Evolutionary conservation across 1,140 invertebrate species (phyloP).

Genomic region (Hypothenemus hampei): DNA sequence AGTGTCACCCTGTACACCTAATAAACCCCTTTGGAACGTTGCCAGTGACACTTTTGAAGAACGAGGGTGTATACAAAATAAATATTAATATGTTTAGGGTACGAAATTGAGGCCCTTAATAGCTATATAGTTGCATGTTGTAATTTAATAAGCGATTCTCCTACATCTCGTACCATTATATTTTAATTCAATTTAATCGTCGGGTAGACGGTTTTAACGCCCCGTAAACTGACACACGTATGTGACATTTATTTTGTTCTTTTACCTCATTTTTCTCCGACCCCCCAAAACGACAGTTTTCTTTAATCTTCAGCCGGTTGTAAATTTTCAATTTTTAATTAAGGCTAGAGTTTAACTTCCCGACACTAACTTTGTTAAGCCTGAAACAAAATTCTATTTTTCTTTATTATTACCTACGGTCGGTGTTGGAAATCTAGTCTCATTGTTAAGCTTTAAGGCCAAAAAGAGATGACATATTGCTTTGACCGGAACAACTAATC

Average conservation of each 20-base stretch:
- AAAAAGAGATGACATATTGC: conserved; percentile 32
- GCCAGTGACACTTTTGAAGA: conserved; percentile 27
- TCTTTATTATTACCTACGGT: too few relatives aligned
- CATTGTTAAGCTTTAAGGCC: too few relatives aligned
- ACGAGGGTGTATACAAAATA: conserved; percentile 26
- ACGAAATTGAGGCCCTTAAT: conserved; percentile 29
- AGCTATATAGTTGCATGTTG: conserved; percentile 36
- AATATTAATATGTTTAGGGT: conserved; percentile 31
- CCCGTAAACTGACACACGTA: conserved; percentile 20
- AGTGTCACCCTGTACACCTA: conserved; percentile 27
- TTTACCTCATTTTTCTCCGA: too few relatives aligned
- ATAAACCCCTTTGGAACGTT: conserved; percentile 22
- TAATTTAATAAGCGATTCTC: conserved; percentile 39
- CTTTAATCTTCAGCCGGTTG: too few relatives aligned
- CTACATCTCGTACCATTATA: conserved; percentile 33
- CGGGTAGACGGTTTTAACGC: conserved; percentile 17
- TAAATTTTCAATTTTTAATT: too few relatives aligned
- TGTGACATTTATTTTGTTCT: conserved; percentile 11
- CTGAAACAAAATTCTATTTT: too few relatives aligned
- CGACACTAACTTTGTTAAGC: too few relatives aligned
- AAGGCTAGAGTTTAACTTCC: too few relatives aligned
- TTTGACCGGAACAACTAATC: conserved; percentile 31
- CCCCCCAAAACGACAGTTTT: too few relatives aligned
- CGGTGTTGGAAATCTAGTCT: too few relatives aligned
- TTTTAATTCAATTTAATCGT: conserved; percentile 38